Percentiles rank a stretch among this genome's conserved stretches.
Evolutionary conservation across 2,888 invertebrate genomes (phyloP).

Genomic region (Balanococcus diminutus): DNA sequence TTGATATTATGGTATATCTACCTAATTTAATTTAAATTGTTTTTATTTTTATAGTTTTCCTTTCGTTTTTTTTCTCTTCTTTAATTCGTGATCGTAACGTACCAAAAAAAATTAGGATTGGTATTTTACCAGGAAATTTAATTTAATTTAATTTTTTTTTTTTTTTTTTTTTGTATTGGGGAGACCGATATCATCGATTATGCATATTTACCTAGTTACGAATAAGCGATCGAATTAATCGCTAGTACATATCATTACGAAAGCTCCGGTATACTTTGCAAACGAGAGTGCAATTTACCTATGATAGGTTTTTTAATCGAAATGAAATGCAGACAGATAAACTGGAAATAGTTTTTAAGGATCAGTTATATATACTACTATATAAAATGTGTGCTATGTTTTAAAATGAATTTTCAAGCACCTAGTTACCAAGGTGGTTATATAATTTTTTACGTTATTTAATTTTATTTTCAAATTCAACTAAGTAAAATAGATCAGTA

Average conservation of each 20-base stretch:
- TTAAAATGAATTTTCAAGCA: slow-evolving; percentile 11
- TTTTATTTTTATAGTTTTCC: background rate
- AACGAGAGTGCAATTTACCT: background rate
- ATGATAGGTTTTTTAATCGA: background rate
- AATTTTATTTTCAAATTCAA: background rate
- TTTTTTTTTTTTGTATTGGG: too few relatives aligned
- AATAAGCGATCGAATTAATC: slow-evolving; percentile 3
- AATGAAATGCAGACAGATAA: background rate
- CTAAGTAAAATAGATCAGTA: background rate
- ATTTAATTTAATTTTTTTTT: too few relatives aligned
- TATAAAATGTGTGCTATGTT: background rate
- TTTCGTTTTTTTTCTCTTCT: background rate
- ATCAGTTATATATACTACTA: background rate
- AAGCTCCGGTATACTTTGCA: background rate
- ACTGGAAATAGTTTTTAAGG: background rate
- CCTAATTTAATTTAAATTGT: background rate
- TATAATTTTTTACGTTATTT: background rate
- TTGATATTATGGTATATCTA: background rate
- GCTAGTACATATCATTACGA: slow-evolving; percentile 22
- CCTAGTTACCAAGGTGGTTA: slow-evolving; percentile 31
- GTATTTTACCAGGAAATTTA: background rate
- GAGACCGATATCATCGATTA: background rate
- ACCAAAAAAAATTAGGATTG: background rate
- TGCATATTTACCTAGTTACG: slow-evolving; percentile 2
- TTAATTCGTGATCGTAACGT: background rate